These are phyloP conservation scores for Phrynosoma platyrhinos DNA, from an alignment of 2,113 vertebrate species.

Conservation along the genomic window DNA sequence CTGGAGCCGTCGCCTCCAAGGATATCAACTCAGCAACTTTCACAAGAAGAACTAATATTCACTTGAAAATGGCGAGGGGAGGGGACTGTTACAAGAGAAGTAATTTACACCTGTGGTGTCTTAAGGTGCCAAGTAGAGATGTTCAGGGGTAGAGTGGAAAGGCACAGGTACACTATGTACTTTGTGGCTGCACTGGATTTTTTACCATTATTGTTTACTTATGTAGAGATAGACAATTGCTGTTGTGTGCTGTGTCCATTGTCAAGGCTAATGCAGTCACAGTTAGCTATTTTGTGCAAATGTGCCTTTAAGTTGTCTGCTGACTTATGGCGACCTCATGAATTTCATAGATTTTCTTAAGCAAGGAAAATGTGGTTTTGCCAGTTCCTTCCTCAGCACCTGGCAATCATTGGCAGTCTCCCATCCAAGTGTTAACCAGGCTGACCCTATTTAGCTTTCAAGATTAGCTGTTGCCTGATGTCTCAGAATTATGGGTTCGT, in stretches of 20 bases:
- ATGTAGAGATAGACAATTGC: not conserved
- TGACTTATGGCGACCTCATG: too few species aligned
- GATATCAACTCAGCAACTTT: conserved; percentile 19
- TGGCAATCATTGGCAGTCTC: too few species aligned
- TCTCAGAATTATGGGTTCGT: not conserved
- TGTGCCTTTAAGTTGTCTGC: too few species aligned
- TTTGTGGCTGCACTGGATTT: not conserved
- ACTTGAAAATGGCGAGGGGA: not conserved
- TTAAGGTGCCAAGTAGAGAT: not conserved
- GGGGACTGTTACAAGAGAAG: conserved; percentile 17
- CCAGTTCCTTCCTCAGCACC: too few species aligned
- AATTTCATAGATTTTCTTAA: too few species aligned
- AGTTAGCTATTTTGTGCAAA: too few species aligned
- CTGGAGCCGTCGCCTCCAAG: not conserved
- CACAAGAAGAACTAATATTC: conserved; percentile 24
- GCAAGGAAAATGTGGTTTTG: too few species aligned
- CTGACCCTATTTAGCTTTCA: too few species aligned
- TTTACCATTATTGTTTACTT: not conserved
- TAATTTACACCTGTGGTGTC: not conserved
- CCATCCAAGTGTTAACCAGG: too few species aligned
- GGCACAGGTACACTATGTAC: not conserved
- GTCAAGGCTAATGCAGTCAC: not conserved
- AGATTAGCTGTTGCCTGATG: too few species aligned
- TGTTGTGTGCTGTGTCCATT: not conserved
- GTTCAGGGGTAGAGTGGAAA: conserved; percentile 3